A percentile compares a stretch with the other conserved stretches of the same genome.
Evolutionary conservation across 2,888 invertebrate genomes (phyloP).

Genomic region (Atherix ibis): DNA sequence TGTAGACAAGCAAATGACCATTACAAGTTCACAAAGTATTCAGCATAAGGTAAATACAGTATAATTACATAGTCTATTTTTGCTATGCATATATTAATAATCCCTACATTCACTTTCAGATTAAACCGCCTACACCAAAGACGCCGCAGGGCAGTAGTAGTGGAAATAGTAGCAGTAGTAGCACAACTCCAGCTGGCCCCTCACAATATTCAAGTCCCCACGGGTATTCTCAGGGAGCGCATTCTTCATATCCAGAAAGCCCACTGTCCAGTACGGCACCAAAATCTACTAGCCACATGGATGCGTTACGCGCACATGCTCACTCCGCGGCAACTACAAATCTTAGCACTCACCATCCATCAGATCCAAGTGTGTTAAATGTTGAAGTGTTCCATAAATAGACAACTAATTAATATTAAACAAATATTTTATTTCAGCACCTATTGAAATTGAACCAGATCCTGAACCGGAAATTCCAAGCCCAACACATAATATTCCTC

Average conservation of each 20-base stretch:
- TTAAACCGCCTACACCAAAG: conserved; percentile 34
- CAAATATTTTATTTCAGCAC: conserved; percentile 19
- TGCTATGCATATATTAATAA: not conserved
- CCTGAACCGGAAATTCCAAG: conserved; percentile 67
- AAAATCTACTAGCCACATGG: conserved; percentile 48
- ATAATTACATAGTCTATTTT: not conserved
- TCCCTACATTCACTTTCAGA: too few relatives aligned
- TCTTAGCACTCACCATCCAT: conserved; percentile 27
- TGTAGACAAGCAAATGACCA: conserved; percentile 28
- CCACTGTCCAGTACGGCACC: conserved; percentile 47
- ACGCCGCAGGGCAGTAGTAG: conserved; percentile 27
- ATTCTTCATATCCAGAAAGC: conserved; percentile 49
- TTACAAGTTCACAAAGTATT: conserved; percentile 10
- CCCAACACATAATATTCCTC: conserved; percentile 55
- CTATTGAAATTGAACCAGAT: conserved; percentile 38
- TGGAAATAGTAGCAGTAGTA: conserved; percentile 17
- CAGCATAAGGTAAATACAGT: conserved; percentile 11
- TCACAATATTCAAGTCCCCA: conserved; percentile 28
- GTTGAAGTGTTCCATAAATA: not conserved
- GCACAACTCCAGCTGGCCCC: conserved; percentile 26
- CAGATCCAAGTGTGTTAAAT: conserved; percentile 26
- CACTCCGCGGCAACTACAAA: conserved; percentile 44
- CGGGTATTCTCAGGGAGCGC: conserved; percentile 33
- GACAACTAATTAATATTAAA: not conserved
- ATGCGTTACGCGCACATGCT: conserved; percentile 58